Evolutionary conservation across 2,113 vertebrate genomes (phyloP).

Genomic region (Poicephalus gulielmi): DNA sequence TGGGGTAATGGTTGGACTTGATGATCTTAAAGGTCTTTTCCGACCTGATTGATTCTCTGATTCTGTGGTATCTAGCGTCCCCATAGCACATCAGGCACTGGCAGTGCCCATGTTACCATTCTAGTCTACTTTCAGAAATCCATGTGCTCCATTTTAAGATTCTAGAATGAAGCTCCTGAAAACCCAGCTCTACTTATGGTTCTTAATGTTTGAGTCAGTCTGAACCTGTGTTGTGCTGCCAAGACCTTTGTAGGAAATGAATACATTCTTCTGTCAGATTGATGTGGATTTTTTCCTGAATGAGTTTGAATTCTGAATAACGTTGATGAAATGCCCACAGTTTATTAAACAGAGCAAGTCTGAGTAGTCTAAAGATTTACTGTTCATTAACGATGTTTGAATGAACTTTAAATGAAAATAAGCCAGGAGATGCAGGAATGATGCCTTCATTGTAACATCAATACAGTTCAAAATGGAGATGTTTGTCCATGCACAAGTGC

Average conservation of each 20-base stretch:
- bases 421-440: not conserved
- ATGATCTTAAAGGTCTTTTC: not conserved
- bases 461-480: not conserved
- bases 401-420: not conserved
- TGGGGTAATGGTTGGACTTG: not conserved
- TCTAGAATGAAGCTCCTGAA: not conserved
- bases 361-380: slow-evolving; percentile 22
- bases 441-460: not conserved
- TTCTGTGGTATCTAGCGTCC: not conserved
- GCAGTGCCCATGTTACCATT: accelerated
- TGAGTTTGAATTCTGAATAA: not conserved
- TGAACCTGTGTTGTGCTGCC: not conserved
- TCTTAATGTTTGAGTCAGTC: not conserved
- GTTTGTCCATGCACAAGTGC: not conserved
- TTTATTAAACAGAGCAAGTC: slow-evolving; percentile 24
- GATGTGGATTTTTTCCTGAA: not conserved
- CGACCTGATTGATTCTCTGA: not conserved
- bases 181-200: not conserved
- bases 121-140: not conserved
- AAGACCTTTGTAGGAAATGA: not conserved
- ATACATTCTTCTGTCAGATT: not conserved
- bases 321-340: not conserved
- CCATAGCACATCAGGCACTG: not conserved
- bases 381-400: slow-evolving; percentile 22
- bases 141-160: not conserved